Evolutionary conservation across 2,888 invertebrate species (phyloP).

Genomic region (Protodeltote pygarga): DNA sequence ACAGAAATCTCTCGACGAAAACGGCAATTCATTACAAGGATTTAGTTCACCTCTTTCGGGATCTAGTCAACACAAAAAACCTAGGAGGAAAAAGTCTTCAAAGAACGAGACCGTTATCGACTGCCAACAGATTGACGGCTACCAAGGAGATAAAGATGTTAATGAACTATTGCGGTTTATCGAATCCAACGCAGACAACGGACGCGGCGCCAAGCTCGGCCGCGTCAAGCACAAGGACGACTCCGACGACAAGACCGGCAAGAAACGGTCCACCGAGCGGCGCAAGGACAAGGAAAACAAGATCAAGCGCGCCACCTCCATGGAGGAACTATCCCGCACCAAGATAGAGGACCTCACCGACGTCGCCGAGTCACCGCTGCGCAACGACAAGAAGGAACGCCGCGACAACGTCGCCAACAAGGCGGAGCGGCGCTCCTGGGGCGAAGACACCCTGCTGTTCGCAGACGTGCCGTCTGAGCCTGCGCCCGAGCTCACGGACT

Average conservation of each 20-base stretch:
- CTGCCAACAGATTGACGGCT: conserved; percentile 91
- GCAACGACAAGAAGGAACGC: conserved; percentile 43
- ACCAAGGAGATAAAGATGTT: conserved; percentile 92
- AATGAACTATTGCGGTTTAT: conserved; percentile 93
- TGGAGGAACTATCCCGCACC: conserved; percentile 93
- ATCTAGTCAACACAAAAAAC: conserved; percentile 85
- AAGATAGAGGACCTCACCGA: conserved; percentile 91
- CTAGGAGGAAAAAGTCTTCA: conserved; percentile 87
- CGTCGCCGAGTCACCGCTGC: conserved; percentile 59
- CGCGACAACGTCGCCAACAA: conserved; percentile 66
- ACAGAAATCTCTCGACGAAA: conserved; percentile 92
- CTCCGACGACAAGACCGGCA: conserved; percentile 76
- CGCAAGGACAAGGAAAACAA: conserved; percentile 76
- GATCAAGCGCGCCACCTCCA: conserved; percentile 91
- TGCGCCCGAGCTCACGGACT: conserved; percentile 89
- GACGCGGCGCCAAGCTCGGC: conserved; percentile 68
- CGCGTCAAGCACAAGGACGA: conserved; percentile 78
- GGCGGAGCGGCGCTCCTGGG: conserved; percentile 89
- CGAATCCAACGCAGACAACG: conserved; percentile 86
- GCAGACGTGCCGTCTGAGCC: conserved; percentile 38
- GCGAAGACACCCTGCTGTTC: conserved; percentile 82
- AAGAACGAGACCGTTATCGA: conserved; percentile 87
- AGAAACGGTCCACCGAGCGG: conserved; percentile 84
- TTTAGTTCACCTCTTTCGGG: conserved; percentile 81
- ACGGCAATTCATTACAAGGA: conserved; percentile 91